These are phyloP conservation scores for Panorpa germanica DNA, from an alignment of 2,888 invertebrate species.

Conservation along the genomic window DNA sequence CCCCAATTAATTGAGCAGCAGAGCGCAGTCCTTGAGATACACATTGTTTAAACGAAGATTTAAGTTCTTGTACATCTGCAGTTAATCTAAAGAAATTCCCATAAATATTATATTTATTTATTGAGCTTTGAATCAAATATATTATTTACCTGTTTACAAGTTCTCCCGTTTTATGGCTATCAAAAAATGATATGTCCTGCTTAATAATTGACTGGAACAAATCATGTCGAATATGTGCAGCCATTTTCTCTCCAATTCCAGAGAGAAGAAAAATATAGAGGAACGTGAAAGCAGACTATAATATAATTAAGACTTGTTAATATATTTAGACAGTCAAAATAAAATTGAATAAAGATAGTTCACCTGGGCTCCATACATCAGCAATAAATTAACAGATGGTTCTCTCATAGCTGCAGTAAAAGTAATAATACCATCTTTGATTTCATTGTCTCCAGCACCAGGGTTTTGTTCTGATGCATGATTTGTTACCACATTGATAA, in stretches of 20 bases:
- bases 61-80: slow-evolving; percentile 91
- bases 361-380: slow-evolving; percentile 21
- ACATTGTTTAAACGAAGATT: slow-evolving; percentile 86
- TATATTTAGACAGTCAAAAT: background rate
- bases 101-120: slow-evolving; percentile 9
- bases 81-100: slow-evolving; percentile 43
- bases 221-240: slow-evolving; percentile 58
- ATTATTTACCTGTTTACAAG: slow-evolving; percentile 61
- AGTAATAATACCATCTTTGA: slow-evolving; percentile 13
- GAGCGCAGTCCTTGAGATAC: slow-evolving; percentile 84
- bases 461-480: too few species aligned
- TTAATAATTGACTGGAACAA: slow-evolving; percentile 65
- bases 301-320: slow-evolving; percentile 13
- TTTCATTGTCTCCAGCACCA: slow-evolving; percentile 25
- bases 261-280: slow-evolving; percentile 75
- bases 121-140: too few species aligned
- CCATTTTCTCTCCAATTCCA: slow-evolving; percentile 75
- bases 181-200: slow-evolving; percentile 85
- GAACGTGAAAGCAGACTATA: slow-evolving; percentile 72
- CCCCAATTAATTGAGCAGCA: slow-evolving; percentile 53
- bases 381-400: slow-evolving; percentile 21
- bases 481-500: slow-evolving; percentile 59
- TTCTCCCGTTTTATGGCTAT: slow-evolving; percentile 79
- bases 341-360: slow-evolving; percentile 6
- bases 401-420: slow-evolving; percentile 21